Evolutionary conservation across 2,797 vertebrate genomes (phyloP), one percentile per base, ranked within the genome.

Genomic region (Anabas testudineus): DNA sequence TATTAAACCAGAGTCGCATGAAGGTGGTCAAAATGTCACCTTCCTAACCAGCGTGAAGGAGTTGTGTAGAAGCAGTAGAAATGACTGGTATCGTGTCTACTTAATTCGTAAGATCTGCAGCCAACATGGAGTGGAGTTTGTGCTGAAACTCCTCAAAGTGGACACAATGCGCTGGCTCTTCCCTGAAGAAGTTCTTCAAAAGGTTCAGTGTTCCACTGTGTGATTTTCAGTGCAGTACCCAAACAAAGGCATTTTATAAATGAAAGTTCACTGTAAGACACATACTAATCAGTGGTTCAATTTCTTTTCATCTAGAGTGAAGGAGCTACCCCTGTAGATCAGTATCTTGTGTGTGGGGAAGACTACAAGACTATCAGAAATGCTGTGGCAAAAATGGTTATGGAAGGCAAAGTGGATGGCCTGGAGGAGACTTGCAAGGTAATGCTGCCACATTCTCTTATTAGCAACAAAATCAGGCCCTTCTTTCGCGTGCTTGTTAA

Each of bases 11-110:
- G 91, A 67, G 34, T 32, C 63, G 2, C 52, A 42, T 12, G 65
- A 74, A 21, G 64, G n/a, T 1, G 22, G 21, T 61, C 68, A 54
- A 19, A 57, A 47, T 56, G 86, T 28, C 32, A 68, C 53, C 14
- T 95, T 94, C 86, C 66, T 97, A 76, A 18, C 1, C 18, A 88
- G 83, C 0, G 93, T 95, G 39, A 41, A 66, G 61, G 6, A 3
- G 8, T 85, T 99, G 76, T 97, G 95, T 22, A 14, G 5, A 4
- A 63, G 1, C 0, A 61, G 84, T 26, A 26, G 49, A 10, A 97
- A 98, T 0, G 90, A 95, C 87, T 99, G 98, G 97, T 94, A 95
- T 76, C 79, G 89, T 0, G 90, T 99, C 69, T 99, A 96, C 88
- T 90, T 99, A 67, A 89, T 97, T 45, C 92, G 97, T 54, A 97